A percentile compares a stretch with the other conserved stretches of the same genome.
Conservation (phyloP, 2,888 invertebrate species). For the Eristalis tenax region DNA sequence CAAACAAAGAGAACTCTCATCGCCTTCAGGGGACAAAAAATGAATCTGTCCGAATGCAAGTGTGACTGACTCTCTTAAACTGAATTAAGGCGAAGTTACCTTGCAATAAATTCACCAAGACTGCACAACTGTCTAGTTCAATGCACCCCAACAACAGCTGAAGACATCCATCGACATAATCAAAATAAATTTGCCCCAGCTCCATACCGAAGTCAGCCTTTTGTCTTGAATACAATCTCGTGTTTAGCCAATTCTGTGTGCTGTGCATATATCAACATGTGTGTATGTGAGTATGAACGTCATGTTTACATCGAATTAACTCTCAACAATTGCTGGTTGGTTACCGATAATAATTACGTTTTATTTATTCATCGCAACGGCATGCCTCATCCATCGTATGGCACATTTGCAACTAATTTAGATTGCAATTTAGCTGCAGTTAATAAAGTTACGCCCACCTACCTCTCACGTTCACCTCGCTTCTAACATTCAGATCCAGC, state of each 20-base stretch:
- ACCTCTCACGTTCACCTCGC: not conserved
- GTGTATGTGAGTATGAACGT: not conserved
- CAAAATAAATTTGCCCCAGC: not conserved
- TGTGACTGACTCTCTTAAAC: no score
- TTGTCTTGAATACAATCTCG: not conserved
- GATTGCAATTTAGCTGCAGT: constrained; percentile 63
- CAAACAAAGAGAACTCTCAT: no score
- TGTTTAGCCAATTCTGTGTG: not conserved
- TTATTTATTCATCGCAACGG: constrained; percentile 39
- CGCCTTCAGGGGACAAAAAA: no score
- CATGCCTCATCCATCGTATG: constrained; percentile 11
- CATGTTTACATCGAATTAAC: not conserved
- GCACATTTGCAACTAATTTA: constrained; percentile 70
- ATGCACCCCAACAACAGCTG: no score
- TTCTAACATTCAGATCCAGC: constrained; percentile 59
- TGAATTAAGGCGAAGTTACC: no score
- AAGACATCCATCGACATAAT: not conserved
- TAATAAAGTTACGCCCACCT: constrained; percentile 67
- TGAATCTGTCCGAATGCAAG: no score
- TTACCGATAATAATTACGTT: constrained; percentile 27
- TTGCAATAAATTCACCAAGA: no score
- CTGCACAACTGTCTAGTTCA: no score
- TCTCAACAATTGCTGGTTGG: not conserved
- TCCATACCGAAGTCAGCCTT: not conserved
- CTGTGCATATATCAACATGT: not conserved